A percentile compares a stretch with the other conserved stretches of the same genome.
Evolutionary conservation across 2,113 vertebrate species (phyloP).

Genomic region (Monarcha castaneiventris): DNA sequence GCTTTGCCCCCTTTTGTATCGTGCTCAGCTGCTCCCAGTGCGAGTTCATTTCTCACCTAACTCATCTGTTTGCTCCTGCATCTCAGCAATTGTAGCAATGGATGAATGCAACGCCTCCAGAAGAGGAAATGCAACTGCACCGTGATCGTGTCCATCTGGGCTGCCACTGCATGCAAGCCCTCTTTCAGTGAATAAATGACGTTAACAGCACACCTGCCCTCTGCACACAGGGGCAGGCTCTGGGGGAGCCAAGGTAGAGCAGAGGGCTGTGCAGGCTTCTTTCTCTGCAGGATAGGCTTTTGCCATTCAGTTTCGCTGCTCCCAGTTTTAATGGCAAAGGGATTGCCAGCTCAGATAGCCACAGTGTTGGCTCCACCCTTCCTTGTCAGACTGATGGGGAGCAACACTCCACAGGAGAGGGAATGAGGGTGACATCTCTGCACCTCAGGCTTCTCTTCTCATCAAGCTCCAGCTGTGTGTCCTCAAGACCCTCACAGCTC

Average conservation of each 20-base stretch:
- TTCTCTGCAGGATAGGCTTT: not conserved
- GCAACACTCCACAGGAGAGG: not conserved
- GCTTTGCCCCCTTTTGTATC: not conserved
- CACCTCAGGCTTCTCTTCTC: not conserved
- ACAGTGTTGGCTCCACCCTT: not conserved
- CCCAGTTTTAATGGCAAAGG: not conserved
- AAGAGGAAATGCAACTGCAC: not conserved
- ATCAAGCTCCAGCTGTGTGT: not conserved
- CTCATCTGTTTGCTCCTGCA: not conserved
- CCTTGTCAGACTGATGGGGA: not conserved
- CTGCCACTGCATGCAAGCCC: not conserved
- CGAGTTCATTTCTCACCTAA: not conserved
- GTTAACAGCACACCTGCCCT: not conserved
- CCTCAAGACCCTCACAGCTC: not conserved
- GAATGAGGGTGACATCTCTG: not conserved
- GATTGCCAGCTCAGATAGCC: not conserved
- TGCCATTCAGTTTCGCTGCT: not conserved
- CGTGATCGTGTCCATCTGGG: fast-evolving
- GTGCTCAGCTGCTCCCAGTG: not conserved
- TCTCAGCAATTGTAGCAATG: fast-evolving
- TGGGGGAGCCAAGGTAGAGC: not conserved
- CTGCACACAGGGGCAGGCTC: not conserved
- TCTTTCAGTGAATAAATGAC: not conserved
- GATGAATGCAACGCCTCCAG: fast-evolving
- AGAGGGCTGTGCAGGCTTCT: not conserved